Evolutionary conservation across 2,888 invertebrate genomes (phyloP), one percentile per base, ranked within the genome.

Genomic region (Cephus nigrinus): DNA sequence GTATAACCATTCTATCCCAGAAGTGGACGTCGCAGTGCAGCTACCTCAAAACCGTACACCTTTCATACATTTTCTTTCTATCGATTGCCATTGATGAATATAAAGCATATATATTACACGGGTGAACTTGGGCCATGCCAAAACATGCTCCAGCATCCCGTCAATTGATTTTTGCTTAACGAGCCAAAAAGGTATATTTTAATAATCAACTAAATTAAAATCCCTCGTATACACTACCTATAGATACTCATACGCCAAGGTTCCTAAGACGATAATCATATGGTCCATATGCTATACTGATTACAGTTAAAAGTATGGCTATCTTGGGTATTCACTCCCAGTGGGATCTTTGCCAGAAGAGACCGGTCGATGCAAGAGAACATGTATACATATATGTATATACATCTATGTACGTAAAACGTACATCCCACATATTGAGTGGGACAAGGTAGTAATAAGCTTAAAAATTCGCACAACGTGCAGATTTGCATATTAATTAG

Each of bases 271-370:
- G 55, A 55, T 23, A 9, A 55, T 55, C 2, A 23, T 2, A 55
- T 55, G 55, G 55, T 55, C 55, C 55, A 55, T 55, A 23, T 55
- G 23, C 2, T 55, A 55, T 23, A 55, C 55, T 55, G 15, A 23
- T 23, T 55, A 55, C 23, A 55, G 1, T 23, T 55, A 55, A 55
- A 55, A 55, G 55, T 55, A 55, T 55, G 9, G 23, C 23, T 55
- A 55, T 55, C 55, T 9, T 9, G 23, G 55, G 23, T 9, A 55
- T 55, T 55, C 55, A 23, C 55, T 55, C 23, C 23, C 55, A 23
- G 23, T 76, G 84, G 86, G 85, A 87, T 85, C 82, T 84, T 82
- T 87, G 87, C 86, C 86, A 86, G 83, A 80, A 82, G 76, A 75
- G 78, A 34, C 3, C 81, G 83, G 84, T 86, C 86, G 84, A 86